These are phyloP conservation scores for Lasiommata megera DNA, from an alignment of 2,888 invertebrate species.

Conservation along the genomic window DNA sequence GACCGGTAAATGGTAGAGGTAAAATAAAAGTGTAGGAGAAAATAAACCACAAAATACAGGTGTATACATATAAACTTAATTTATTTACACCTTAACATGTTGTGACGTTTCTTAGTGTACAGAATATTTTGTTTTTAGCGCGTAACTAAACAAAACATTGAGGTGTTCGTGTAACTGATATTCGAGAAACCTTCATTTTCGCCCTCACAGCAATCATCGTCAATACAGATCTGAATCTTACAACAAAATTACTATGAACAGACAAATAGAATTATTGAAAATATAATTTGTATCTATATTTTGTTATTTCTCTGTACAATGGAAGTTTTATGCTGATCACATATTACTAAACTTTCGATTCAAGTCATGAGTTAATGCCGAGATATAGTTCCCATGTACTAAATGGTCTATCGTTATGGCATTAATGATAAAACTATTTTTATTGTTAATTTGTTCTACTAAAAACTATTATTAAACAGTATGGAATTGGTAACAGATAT, in stretches of 20 bases:
- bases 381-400: too few species aligned
- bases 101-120: constrained; percentile 70
- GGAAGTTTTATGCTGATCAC: not conserved
- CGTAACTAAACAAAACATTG: constrained; percentile 39
- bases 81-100: constrained; percentile 78
- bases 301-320: not conserved
- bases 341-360: too few species aligned
- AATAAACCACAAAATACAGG: constrained; percentile 62
- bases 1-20: too few species aligned
- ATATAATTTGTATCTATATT: not conserved
- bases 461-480: too few species aligned
- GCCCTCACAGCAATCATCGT: constrained; percentile 5
- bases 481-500: too few species aligned
- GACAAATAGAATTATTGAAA: not conserved
- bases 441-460: too few species aligned
- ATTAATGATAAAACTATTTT: too few species aligned
- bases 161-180: constrained; percentile 38
- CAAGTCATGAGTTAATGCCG: too few species aligned
- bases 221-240: constrained; percentile 6
- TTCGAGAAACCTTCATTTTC: constrained; percentile 26
- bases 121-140: constrained; percentile 41
- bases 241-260: not conserved
- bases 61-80: constrained; percentile 79
- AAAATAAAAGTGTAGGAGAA: not conserved
- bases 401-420: too few species aligned